These are phyloP conservation scores for Adineta ricciae DNA, from an alignment of 2,888 invertebrate species.

Conservation along the genomic window DNA sequence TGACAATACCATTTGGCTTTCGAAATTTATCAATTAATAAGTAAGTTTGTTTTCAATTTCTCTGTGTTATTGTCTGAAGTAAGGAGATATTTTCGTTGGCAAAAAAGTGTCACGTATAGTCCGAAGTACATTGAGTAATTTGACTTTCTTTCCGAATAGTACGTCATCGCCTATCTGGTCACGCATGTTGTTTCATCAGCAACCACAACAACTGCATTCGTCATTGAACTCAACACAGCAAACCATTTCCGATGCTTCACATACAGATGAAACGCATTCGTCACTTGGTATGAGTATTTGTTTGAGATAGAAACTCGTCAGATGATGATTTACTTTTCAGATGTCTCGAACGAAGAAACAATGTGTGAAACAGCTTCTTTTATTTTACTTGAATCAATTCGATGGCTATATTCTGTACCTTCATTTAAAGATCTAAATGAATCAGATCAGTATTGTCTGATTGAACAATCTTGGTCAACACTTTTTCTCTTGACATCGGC, in stretches of 20 bases:
- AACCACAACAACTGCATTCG: not conserved
- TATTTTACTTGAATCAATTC: constrained; percentile 17
- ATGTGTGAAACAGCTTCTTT: not conserved
- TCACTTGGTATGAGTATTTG: not conserved
- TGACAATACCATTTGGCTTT: not conserved
- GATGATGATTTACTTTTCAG: not conserved
- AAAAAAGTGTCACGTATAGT: too few species aligned
- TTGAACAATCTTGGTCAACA: not conserved
- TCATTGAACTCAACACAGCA: not conserved
- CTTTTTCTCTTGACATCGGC: not conserved
- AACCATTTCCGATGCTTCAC: not conserved
- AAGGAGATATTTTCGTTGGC: too few species aligned
- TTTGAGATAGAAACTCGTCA: too few species aligned
- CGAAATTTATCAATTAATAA: not conserved
- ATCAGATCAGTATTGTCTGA: not conserved
- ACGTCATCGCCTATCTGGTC: not conserved
- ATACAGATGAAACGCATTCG: not conserved
- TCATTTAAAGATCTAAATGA: not conserved
- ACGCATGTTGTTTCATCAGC: not conserved
- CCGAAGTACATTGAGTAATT: not conserved
- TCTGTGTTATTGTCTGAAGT: not conserved
- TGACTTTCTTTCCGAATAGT: not conserved
- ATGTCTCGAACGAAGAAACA: not conserved
- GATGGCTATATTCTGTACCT: not conserved
- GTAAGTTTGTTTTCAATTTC: not conserved